Evolutionary conservation across 2,888 invertebrate genomes (phyloP).

Genomic region (Yponomeuta evonymella): DNA sequence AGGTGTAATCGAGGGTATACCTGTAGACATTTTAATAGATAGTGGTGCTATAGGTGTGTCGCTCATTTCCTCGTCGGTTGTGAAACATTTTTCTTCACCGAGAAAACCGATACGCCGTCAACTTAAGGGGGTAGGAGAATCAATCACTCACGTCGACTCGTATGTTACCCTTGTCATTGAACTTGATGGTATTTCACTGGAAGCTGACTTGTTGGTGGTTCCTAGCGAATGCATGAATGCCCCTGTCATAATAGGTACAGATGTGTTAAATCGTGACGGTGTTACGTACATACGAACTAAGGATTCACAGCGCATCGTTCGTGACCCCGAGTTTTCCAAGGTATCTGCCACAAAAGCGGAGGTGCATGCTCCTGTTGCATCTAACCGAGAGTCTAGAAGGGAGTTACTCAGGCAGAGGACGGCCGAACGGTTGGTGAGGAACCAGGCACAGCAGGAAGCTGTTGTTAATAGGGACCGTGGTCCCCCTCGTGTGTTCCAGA

Average conservation of each 20-base stretch:
- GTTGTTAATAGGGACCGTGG: slow-evolving; percentile 3
- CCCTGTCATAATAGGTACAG: slow-evolving; percentile 27
- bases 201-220: slow-evolving; percentile 27
- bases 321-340: neutral
- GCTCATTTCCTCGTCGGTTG: neutral
- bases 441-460: slow-evolving; percentile 11
- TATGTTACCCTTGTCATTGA: slow-evolving; percentile 8
- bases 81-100: neutral
- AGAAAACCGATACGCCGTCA: neutral
- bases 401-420: slow-evolving; percentile 6
- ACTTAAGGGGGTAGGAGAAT: neutral
- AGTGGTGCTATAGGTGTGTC: slow-evolving; percentile 4
- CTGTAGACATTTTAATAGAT: slow-evolving; percentile 6
- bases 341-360: too few relatives aligned
- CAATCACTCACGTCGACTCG: neutral
- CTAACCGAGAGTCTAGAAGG: slow-evolving; percentile 14
- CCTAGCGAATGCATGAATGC: slow-evolving; percentile 21
- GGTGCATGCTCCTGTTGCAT: neutral
- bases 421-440: neutral
- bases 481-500: slow-evolving; percentile 10
- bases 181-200: slow-evolving; percentile 21
- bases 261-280: slow-evolving; percentile 27
- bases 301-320: slow-evolving; percentile 20
- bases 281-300: slow-evolving; percentile 23
- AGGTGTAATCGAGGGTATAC: slow-evolving; percentile 2